Conservation (phyloP, 2,888 invertebrate genomes). For the Diaphora mendica region DNA sequence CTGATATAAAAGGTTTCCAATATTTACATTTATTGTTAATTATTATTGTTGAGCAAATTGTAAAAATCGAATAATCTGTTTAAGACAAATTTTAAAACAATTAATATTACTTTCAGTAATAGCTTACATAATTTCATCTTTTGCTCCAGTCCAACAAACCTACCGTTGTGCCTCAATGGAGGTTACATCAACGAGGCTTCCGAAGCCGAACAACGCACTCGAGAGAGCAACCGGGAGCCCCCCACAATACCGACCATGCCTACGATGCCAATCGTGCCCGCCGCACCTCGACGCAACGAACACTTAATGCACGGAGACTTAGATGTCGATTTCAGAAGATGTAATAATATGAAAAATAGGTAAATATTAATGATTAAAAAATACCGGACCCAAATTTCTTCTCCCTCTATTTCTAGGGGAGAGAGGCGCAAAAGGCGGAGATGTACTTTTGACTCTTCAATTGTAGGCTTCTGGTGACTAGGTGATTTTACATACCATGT, state of each 20-base stretch:
- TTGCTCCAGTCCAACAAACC: slow-evolving; percentile 88
- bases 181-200: slow-evolving; percentile 94
- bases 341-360: slow-evolving; percentile 88
- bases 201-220: slow-evolving; percentile 83
- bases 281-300: slow-evolving; percentile 58
- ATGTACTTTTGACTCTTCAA: no score
- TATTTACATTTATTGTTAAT: no score
- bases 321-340: slow-evolving; percentile 80
- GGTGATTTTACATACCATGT: no score
- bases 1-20: no score
- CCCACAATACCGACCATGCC: slow-evolving; percentile 43
- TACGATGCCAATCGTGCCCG: slow-evolving; percentile 34
- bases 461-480: no score
- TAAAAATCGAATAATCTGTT: no score
- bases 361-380: no score
- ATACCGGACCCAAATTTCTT: not conserved
- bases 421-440: no score
- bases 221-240: slow-evolving; percentile 73
- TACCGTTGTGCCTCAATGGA: slow-evolving; percentile 90
- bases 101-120: not conserved
- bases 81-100: no score
- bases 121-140: not conserved
- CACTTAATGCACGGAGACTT: slow-evolving; percentile 56
- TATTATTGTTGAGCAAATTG: no score
- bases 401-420: no score